Evolutionary conservation across 2,888 invertebrate genomes (phyloP), one percentile per base, ranked within the genome.

Genomic region (Scaptomyza cyrtandrae): DNA sequence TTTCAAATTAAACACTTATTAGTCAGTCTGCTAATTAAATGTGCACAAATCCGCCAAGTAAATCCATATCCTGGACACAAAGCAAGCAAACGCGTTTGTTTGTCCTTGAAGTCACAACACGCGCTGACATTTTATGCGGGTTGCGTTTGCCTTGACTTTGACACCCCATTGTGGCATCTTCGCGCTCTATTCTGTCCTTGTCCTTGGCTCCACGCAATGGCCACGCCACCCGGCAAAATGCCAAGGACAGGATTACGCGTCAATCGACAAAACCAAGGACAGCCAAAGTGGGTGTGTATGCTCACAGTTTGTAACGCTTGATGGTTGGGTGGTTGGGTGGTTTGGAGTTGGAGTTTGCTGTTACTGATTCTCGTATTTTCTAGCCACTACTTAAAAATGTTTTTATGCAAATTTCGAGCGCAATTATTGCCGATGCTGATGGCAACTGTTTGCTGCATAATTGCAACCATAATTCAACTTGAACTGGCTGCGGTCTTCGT

Each of bases 381-480:
- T 80, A 48, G 69, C 39, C 75, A 81, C 84, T 85, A 86, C 87
- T 88, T 84, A 78, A 63, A 41, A 66, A 72, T 69, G 71, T 74
- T 80, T 41, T 79, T 90, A 89, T 89, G 90, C 90, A 89, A 90
- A 89, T 89, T 41, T 83, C 55, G 64, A 78, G 75, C 72, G 68
- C 80, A 78, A 86, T 87, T 87, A 85, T 81, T 78, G 71, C 65
- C 68, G 72, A 69, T 71, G 78, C 59, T 68, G 78, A 61, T 59
- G 72, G 52, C 68, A 65, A 71, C 57, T 61, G 75, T 59, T 70
- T 78, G 83, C 81, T 85, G 80, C 89, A 89, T 89, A 89, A 89
- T 89, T 89, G 89, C 88, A 80, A 71, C 84, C 86, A 86, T 86
- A 86, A 86, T 86, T 77, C 85, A 81, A 86, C 87, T 84, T 84